Evolutionary conservation across 1,140 invertebrate species (phyloP), one percentile per base, ranked within the genome.

Genomic region (Ips typographus): DNA sequence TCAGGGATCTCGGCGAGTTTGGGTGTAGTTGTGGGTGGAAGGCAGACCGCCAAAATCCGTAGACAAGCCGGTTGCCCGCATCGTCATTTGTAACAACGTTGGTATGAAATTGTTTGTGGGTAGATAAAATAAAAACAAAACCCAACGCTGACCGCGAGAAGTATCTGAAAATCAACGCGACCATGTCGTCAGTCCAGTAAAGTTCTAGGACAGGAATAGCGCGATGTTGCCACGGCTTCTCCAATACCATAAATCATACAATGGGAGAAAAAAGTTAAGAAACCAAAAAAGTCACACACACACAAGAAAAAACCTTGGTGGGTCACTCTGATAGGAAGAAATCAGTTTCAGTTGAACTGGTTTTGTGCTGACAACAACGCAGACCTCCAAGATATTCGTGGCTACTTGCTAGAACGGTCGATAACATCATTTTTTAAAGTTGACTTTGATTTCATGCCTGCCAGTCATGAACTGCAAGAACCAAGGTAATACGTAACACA

Each of bases 321-420:
- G 22, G 22, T 22, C 22, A 22, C 22, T 22, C 22, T 22, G 22
- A 22, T 22, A 22, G 44, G 44, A 3, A 6, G 22, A 49, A 49
- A 49, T 49, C 44, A 3, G 44, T 49, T 49, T 8, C 44, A 49
- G 22, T 8, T 22, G 53, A 39, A 36, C 36, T 56, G 22, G 39
- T 56, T 37, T 3, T 6, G 44, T 22, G 44, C 47, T 60, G 58
- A 40, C 58, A 60, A 60, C 58, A 4, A 4, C 56, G 62, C 60
- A 52, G 67, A 8, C 44, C 22, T 71, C 68, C 68, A 61, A 74
- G 71, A 71, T 72, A 63, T 64, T 72, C 51, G 71, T 74, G 71
- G 49, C 64, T 70, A 72, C 71, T 73, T 61, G 73, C 71, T 72
- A 74, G 73, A 74, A 74, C 73, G 73, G 73, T 74, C 73, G 73